These are phyloP conservation scores for Trachelus stipa DNA, from an alignment of 2,888 invertebrate species.

Conservation along the genomic window DNA sequence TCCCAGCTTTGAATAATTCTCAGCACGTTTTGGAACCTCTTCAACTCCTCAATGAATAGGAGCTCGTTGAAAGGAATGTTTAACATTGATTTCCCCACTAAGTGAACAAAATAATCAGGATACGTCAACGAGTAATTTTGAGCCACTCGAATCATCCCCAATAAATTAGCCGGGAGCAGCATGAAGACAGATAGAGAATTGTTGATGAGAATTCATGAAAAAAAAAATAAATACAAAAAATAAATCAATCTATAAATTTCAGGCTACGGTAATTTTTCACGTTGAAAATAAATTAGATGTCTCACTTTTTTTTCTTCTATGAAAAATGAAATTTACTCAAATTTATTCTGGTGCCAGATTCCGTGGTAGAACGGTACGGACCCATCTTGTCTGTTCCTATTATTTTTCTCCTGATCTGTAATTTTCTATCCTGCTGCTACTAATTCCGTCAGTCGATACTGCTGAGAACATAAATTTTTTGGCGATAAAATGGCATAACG, in stretches of 20 bases:
- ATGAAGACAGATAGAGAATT: background rate
- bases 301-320: background rate
- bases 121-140: background rate
- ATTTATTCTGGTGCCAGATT: too few relatives aligned
- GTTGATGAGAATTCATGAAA: background rate
- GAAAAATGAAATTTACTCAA: background rate
- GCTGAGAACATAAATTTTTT: background rate
- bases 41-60: background rate
- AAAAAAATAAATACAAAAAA: background rate
- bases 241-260: background rate
- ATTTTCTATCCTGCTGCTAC: background rate
- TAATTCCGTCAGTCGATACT: background rate
- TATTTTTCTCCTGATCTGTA: background rate
- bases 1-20: background rate
- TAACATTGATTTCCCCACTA: background rate
- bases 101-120: background rate
- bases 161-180: background rate
- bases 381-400: background rate
- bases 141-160: background rate
- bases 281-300: background rate
- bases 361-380: too few relatives aligned
- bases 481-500: constrained; percentile 25
- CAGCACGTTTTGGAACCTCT: background rate
- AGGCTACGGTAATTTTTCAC: background rate
- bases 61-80: background rate